Evolutionary conservation across 1,140 invertebrate species (phyloP).

Genomic region (Pachypeltis micranthus): DNA sequence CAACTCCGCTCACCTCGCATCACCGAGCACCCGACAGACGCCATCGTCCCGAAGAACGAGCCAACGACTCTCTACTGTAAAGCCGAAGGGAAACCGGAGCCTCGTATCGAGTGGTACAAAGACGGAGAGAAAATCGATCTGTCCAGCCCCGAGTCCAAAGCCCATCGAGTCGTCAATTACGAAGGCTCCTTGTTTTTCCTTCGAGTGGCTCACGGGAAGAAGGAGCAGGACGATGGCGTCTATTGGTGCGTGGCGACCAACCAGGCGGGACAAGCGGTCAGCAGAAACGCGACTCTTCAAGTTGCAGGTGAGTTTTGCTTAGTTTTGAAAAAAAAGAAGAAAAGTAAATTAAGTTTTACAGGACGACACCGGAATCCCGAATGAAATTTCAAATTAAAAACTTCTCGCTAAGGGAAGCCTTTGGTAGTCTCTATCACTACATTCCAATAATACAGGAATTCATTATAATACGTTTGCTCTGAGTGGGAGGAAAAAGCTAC

Average conservation of each 20-base stretch:
- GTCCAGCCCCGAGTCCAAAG: conserved; percentile 27
- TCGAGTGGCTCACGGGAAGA: conserved; percentile 65
- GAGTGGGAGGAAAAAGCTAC: no score
- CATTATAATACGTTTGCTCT: no score
- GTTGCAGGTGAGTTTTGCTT: conserved; percentile 5
- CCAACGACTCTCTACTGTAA: conserved; percentile 81
- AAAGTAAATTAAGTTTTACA: no score
- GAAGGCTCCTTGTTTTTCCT: conserved; percentile 35
- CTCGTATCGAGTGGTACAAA: conserved; percentile 80
- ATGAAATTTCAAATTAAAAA: no score
- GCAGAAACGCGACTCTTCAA: conserved; percentile 29
- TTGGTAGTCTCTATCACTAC: no score
- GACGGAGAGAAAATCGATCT: conserved; percentile 59
- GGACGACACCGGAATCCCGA: no score
- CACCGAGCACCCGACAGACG: conserved; percentile 27
- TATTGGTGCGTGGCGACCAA: conserved; percentile 80
- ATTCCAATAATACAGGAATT: no score
- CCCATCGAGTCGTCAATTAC: conserved; percentile 26
- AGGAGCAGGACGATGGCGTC: conserved; percentile 71
- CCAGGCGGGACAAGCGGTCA: conserved; percentile 65
- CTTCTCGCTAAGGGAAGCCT: no score
- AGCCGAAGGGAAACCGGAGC: conserved; percentile 84
- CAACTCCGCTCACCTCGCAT: conserved; percentile 27
- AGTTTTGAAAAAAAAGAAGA: no score
- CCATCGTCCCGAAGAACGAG: conserved; percentile 69